Percentiles rank a stretch among this genome's conserved stretches.
These are phyloP conservation scores for Caenorhabditis wallacei DNA, from an alignment of 2,888 invertebrate genomes.

Conservation along the genomic window DNA sequence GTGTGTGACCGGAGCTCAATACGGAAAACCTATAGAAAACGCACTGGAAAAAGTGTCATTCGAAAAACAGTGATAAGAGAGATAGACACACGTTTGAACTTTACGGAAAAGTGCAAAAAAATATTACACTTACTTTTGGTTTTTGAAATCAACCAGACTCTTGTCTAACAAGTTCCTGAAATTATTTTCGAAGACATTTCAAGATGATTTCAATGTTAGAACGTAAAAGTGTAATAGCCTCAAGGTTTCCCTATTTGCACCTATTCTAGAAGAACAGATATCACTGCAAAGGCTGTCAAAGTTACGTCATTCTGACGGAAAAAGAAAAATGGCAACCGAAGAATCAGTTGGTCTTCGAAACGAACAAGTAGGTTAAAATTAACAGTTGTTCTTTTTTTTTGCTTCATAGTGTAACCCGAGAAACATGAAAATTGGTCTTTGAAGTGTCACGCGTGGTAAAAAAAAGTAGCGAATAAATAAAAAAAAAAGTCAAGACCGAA, in stretches of 20 bases:
- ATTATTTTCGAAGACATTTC: neutral
- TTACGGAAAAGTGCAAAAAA: conserved; percentile 40
- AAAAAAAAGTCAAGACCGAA: conserved; percentile 31
- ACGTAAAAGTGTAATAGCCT: neutral
- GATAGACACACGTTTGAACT: conserved; percentile 30
- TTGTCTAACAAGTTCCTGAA: neutral
- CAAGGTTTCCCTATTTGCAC: neutral
- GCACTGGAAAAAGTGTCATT: conserved; percentile 21
- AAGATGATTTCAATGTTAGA: neutral
- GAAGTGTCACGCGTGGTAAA: conserved; percentile 33
- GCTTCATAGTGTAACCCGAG: conserved; percentile 31
- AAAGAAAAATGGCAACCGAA: conserved; percentile 7
- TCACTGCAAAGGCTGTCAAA: conserved; percentile 31
- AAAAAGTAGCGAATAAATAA: conserved; percentile 23
- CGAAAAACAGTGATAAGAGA: conserved; percentile 53
- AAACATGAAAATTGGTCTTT: conserved; percentile 56
- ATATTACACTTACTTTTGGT: conserved; percentile 8
- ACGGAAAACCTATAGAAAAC: conserved; percentile 6
- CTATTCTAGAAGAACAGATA: conserved; percentile 5
- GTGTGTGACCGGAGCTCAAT: conserved; percentile 1
- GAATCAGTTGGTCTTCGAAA: conserved; percentile 45
- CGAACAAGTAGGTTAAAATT: conserved; percentile 49
- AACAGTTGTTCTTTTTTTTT: conserved; percentile 47
- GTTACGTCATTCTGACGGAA: conserved; percentile 56
- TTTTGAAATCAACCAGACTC: conserved; percentile 15